These are phyloP conservation scores for Steinernema carpocapsae DNA, from an alignment of 2,888 invertebrate genomes.

Conservation along the genomic window DNA sequence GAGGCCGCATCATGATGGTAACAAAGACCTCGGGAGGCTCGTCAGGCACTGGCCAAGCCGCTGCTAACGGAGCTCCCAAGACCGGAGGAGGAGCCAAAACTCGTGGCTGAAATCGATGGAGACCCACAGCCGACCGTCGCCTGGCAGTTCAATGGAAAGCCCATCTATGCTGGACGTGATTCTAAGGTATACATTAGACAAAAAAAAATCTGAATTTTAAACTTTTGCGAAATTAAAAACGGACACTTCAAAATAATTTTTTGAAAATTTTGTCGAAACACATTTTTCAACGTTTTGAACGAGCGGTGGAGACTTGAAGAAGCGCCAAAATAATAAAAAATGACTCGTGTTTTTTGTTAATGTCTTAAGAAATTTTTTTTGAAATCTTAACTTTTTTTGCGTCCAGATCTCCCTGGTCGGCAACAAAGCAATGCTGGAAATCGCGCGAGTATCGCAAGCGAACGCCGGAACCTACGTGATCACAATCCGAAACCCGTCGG, in stretches of 20 bases:
- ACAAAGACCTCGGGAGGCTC: constrained; percentile 3
- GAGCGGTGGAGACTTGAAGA: no score
- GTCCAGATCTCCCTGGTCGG: constrained; percentile 62
- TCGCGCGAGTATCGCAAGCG: constrained; percentile 59
- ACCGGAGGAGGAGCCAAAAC: constrained; percentile 58
- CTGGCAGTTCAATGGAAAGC: constrained; percentile 67
- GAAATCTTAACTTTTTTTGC: constrained; percentile 26
- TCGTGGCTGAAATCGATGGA: constrained; percentile 63
- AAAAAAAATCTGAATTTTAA: no score
- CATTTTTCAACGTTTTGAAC: no score
- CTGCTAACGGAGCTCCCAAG: constrained; percentile 17
- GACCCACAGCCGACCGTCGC: constrained; percentile 63
- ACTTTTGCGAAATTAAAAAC: no score
- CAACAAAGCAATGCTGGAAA: constrained; percentile 61
- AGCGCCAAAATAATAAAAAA: no score
- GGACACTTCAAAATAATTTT: no score
- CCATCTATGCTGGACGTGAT: constrained; percentile 45
- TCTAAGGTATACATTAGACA: constrained; percentile 56
- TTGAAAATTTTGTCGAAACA: no score
- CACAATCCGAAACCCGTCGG: constrained; percentile 61
- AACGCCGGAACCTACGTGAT: constrained; percentile 65
- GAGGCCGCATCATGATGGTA: constrained; percentile 47
- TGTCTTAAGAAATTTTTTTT: no score
- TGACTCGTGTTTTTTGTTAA: no score
- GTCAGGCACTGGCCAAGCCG: constrained; percentile 4